Percentiles rank a stretch among this genome's conserved stretches.
Evolutionary conservation across 2,797 vertebrate genomes (phyloP).

Genomic region (Oophaga sylvatica): DNA sequence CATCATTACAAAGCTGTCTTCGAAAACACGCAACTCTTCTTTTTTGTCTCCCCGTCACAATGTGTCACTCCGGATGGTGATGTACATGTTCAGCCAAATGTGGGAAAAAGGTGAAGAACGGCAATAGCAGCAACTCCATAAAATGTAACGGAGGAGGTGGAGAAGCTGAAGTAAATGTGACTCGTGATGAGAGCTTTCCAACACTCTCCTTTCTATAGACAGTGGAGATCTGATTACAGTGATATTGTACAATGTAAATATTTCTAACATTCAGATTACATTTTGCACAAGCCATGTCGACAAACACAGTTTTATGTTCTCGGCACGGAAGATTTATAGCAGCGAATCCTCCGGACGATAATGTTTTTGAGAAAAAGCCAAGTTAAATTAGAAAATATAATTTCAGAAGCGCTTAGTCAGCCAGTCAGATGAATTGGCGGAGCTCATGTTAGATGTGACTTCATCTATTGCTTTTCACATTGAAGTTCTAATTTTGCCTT

Average conservation of each 20-base stretch:
- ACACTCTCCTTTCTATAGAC: neutral
- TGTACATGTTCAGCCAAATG: neutral
- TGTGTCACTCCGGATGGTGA: neutral
- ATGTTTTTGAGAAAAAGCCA: neutral
- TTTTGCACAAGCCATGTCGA: conserved; percentile 1
- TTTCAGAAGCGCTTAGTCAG: conserved; percentile 25
- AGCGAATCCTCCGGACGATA: neutral
- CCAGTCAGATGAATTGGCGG: conserved; percentile 40
- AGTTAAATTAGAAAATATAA: conserved; percentile 16
- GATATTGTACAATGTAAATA: neutral
- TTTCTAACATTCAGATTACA: neutral
- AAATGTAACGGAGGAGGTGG: neutral
- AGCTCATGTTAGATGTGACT: conserved; percentile 39
- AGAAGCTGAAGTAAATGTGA: neutral
- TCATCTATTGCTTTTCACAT: conserved; percentile 12
- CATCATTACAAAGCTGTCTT: neutral
- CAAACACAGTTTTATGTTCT: neutral
- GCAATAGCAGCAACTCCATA: neutral
- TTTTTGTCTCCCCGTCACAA: neutral
- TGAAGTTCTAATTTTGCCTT: conserved; percentile 32
- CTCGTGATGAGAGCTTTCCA: neutral
- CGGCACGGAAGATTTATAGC: neutral
- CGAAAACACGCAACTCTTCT: neutral
- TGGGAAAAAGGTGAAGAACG: neutral
- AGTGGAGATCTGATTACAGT: neutral